Base-by-base conservation (phyloP, 2,797 vertebrate genomes). In the Phalanger gymnotis region DNA sequence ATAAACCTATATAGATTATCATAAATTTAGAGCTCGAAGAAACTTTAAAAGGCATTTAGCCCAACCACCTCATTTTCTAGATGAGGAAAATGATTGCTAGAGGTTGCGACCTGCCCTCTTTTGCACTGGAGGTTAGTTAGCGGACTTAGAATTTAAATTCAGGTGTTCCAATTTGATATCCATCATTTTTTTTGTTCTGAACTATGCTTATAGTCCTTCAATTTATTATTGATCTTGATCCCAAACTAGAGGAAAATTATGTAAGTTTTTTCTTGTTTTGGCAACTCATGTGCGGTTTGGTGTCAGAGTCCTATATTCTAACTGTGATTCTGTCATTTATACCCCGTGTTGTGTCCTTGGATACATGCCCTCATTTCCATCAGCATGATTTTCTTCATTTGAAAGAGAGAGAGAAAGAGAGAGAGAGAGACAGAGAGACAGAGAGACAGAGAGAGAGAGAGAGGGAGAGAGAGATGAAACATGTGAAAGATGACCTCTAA, bases 281-380 rank as follows among this genome's bases (percentile, higher is more conserved):
- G 22, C 13, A 47, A 51, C 0, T 47, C 7, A 51, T 40, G n/a
- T 40, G 13, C 16, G 5, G 47, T 81, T 81, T 81, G 9, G 22
- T 27, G 22, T 47, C n/a, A 81, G 73, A 87, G 13, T 2, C 10
- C 25, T 11, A 27, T 51, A 87, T 27, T 47, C 19, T 47, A 81
- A 81, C 2, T n/a, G 14, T 25, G 19, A 47, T 81, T 87, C 73
- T 27, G 40, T 3, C 40, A 27, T 87, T 81, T 47, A 27, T 0
- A 47, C 22, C 22, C 9, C 47, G 0, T 25, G 40, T 51, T 57
- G 7, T 57, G 10, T 27, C 22, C 12, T 25, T 27, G n/a, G 40
- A 81, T 47, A 9, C 7, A 10, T 27, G 0, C 10, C 22, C 47
- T 40, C 2, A 25, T 81, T 47, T 11, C 0, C 0, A 0, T 10